Evolutionary conservation across 2,797 vertebrate species (phyloP), one percentile per base, ranked within the genome.

Genomic region (Pseudomugil gertrudae): DNA sequence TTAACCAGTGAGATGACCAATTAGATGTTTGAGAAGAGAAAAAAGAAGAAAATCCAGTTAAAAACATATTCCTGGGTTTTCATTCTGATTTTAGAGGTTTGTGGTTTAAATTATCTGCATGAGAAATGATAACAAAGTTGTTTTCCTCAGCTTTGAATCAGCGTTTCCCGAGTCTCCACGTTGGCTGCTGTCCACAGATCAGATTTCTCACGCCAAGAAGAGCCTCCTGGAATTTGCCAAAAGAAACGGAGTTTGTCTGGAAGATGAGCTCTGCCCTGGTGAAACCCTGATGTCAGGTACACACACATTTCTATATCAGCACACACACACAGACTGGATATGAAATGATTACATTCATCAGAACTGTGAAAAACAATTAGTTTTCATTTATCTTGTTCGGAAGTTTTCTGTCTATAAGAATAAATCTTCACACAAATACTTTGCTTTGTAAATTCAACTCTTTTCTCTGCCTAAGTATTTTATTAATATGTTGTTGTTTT

Each of bases 121-220:
- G n/a, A 57, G 57, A 45, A 54, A 14, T 75, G 7, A 55, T 72
- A 55, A 61, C 52, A 10, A 35, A 53, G 27, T 45, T 62, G 36
- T 83, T 74, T 72, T 80, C 53, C 64, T 63, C 92, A 98, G 96
- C 89, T 95, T 89, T 78, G 91, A 86, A 0, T 92, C 91, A 0
- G 87, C 96, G 63, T 95, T 96, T 80, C 95, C 95, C 0, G 95
- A 97, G 89, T 96, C 96, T 0, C 94, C 95, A 6, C 92, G 95
- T 69, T 98, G 97, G 96, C 95, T 98, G 57, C 82, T 98, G 85
- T 95, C 95, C 83, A 96, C 96, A 0, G 69, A 43, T 80, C 96
- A 97, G 80, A 90, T 92, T 65, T 85, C 86, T 54, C 74, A 78
- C 75, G 94, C 90, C 68, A 94, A 93, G 86, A 90, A 50, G 77